A percentile compares a stretch with the other conserved stretches of the same genome.
Conservation (phyloP, 2,797 vertebrate species). For the Vespertilio murinus region DNA sequence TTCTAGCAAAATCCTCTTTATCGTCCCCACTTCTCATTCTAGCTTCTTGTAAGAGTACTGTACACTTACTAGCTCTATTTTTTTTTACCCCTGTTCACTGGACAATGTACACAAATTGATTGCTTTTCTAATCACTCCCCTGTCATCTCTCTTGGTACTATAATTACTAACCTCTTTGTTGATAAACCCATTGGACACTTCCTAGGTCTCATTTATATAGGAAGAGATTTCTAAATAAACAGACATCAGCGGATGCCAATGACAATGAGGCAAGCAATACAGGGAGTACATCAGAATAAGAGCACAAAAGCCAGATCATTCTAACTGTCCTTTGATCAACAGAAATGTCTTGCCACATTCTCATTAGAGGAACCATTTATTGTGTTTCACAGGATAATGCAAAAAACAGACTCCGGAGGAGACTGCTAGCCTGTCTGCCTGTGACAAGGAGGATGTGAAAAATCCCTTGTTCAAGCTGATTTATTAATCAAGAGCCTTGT, state of each 20-base stretch:
- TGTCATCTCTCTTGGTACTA: neutral
- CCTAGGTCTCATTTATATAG: neutral
- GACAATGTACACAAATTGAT: neutral
- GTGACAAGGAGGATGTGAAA: neutral
- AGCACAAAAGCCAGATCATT: neutral
- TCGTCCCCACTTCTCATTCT: neutral
- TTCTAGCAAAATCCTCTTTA: neutral
- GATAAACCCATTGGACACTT: neutral
- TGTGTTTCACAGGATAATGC: neutral
- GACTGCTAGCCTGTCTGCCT: neutral
- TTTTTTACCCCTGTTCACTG: neutral
- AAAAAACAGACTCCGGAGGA: neutral
- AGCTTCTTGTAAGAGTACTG: neutral
- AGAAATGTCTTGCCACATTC: neutral
- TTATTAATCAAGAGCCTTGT: neutral
- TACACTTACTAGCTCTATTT: neutral
- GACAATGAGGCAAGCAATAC: neutral
- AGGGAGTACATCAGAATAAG: neutral
- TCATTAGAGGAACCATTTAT: neutral
- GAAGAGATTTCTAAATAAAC: neutral
- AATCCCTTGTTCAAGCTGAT: neutral
- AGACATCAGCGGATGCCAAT: neutral
- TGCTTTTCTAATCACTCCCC: neutral
- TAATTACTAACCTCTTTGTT: neutral
- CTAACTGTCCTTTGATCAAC: neutral